phyloP scores from a whole-genome alignment of 2,797 vertebrate species.

The Thripadectes ignobilis region DNA sequence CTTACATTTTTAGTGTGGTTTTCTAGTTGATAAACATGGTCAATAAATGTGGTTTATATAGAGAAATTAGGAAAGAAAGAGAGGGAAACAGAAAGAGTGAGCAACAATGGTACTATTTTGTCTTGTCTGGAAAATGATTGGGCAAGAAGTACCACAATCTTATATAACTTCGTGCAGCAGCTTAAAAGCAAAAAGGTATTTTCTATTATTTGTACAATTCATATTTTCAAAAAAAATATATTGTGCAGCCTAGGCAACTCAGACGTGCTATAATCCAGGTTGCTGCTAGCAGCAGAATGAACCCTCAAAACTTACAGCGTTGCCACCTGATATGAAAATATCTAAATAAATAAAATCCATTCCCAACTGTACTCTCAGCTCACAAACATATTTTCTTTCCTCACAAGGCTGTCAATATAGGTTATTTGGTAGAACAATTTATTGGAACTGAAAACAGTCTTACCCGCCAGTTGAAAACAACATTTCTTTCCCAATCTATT shows the following conservation, averaged over 20 bases:
- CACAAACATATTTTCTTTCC: slow-evolving; percentile 29
- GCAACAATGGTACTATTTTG: neutral
- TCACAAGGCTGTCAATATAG: slow-evolving; percentile 17
- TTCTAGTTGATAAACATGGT: neutral
- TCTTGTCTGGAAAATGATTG: neutral
- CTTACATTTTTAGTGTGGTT: neutral
- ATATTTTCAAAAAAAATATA: neutral
- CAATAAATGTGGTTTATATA: neutral
- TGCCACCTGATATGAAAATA: neutral
- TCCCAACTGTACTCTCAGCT: neutral
- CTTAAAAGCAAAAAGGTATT: slow-evolving; percentile 5
- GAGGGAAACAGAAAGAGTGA: neutral
- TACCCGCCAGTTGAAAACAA: slow-evolving; percentile 29
- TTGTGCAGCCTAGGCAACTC: neutral
- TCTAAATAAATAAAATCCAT: slow-evolving; percentile 49
- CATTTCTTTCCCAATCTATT: slow-evolving; percentile 36
- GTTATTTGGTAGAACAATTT: slow-evolving; percentile 42
- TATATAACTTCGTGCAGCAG: neutral
- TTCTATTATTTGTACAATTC: slow-evolving; percentile 11
- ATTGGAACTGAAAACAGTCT: slow-evolving; percentile 50
- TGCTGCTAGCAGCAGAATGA: slow-evolving; percentile 1
- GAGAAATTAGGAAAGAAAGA: neutral
- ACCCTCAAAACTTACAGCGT: neutral
- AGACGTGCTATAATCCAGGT: neutral
- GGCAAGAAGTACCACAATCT: neutral